phyloP scores from a whole-genome alignment of 2,797 vertebrate genomes.

The Eulemur rubriventer region DNA sequence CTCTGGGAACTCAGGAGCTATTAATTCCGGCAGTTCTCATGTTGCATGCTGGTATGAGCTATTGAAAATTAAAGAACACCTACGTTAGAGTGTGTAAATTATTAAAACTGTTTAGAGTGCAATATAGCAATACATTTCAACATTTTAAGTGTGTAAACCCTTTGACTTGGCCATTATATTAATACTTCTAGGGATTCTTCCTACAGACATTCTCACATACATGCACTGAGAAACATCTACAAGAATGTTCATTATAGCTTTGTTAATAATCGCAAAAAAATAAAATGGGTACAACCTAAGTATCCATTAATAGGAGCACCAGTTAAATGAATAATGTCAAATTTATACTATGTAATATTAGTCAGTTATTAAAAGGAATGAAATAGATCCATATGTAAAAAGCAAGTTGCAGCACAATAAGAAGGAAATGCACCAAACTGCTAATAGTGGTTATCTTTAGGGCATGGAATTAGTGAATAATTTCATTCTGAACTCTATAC shows the following conservation, averaged over 20 bases:
- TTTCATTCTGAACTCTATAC: not conserved
- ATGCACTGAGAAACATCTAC: not conserved
- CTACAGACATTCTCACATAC: not conserved
- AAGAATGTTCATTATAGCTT: not conserved
- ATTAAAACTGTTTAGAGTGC: not conserved
- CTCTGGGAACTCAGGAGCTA: not conserved
- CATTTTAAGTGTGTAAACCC: not conserved
- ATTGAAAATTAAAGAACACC: not conserved
- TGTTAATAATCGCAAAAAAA: not conserved
- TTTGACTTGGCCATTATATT: not conserved
- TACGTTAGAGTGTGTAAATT: not conserved
- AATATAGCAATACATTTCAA: not conserved
- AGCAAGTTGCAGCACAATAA: not conserved
- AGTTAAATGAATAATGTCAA: not conserved
- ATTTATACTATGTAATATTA: not conserved
- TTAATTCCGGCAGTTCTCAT: not conserved
- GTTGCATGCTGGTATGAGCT: not conserved
- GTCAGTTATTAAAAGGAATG: not conserved
- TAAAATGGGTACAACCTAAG: not conserved
- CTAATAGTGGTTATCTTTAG: not conserved
- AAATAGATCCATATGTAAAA: not conserved
- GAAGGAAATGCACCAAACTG: not conserved
- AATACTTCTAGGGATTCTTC: not conserved
- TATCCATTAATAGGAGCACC: not conserved
- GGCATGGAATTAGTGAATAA: not conserved